Evolutionary conservation across 2,797 vertebrate species (phyloP).

Genomic region (Melanotaenia boesemani): DNA sequence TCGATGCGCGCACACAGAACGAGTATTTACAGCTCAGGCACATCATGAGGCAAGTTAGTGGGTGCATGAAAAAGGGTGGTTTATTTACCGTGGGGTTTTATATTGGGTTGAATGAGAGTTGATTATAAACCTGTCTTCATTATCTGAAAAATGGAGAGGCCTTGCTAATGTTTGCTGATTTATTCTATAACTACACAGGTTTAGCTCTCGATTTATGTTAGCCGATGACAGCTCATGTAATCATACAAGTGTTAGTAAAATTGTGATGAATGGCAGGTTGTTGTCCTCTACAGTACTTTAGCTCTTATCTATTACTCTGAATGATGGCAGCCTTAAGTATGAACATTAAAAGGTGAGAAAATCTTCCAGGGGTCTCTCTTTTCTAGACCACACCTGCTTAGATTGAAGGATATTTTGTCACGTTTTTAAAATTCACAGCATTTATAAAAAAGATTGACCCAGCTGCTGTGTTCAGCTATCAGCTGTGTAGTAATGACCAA

Average conservation of each 20-base stretch:
- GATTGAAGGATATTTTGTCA: constrained; percentile 24
- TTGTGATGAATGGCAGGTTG: constrained; percentile 77
- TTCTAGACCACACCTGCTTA: constrained; percentile 24
- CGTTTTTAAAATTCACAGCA: constrained; percentile 23
- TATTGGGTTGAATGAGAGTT: constrained; percentile 73
- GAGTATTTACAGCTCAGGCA: constrained; percentile 69
- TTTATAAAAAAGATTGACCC: constrained; percentile 33
- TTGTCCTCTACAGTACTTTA: constrained; percentile 64
- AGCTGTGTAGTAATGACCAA: constrained; percentile 33
- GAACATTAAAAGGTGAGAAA: constrained; percentile 31
- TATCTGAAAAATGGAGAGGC: constrained; percentile 75
- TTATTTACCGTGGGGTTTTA: constrained; percentile 72
- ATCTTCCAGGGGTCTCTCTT: constrained; percentile 15
- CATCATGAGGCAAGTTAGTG: constrained; percentile 58
- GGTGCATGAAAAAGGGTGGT: constrained; percentile 64
- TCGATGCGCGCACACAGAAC: constrained; percentile 43
- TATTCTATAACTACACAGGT: constrained; percentile 73
- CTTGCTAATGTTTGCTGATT: constrained; percentile 77
- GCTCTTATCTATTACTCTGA: constrained; percentile 68
- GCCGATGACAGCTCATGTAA: constrained; percentile 67
- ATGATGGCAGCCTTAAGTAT: constrained; percentile 52
- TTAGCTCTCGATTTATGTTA: constrained; percentile 74
- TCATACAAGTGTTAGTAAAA: constrained; percentile 80
- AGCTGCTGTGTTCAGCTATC: constrained; percentile 22
- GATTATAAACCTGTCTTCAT: constrained; percentile 81